These are phyloP conservation scores for Harpagoxenus sublaevis DNA, from an alignment of 2,888 invertebrate species.

Conservation along the genomic window DNA sequence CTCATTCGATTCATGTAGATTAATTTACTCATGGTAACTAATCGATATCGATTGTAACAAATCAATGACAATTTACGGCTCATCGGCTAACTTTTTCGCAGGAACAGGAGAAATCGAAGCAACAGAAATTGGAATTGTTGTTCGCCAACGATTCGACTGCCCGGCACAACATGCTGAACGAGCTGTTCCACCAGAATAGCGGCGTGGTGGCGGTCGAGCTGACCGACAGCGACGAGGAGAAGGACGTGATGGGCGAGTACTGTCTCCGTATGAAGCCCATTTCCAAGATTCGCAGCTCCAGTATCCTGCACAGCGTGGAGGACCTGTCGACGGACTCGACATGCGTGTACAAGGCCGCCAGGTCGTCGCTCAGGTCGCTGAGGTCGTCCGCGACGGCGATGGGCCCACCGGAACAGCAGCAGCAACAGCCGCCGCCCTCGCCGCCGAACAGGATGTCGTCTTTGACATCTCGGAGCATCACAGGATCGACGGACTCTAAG, in stretches of 20 bases:
- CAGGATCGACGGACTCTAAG: constrained; percentile 33
- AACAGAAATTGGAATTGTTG: constrained; percentile 84
- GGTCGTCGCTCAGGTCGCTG: constrained; percentile 84
- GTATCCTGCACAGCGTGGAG: constrained; percentile 91
- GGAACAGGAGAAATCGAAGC: constrained; percentile 79
- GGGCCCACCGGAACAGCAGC: constrained; percentile 72
- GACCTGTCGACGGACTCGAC: constrained; percentile 92
- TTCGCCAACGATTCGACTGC: constrained; percentile 83
- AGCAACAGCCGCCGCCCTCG: constrained; percentile 52
- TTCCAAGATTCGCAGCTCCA: constrained; percentile 90
- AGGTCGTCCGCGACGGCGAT: constrained; percentile 79
- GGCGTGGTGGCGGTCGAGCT: constrained; percentile 80
- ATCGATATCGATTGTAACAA: constrained; percentile 6
- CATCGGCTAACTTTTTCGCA: background rate
- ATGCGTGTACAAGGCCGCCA: constrained; percentile 90
- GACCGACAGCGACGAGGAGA: constrained; percentile 87
- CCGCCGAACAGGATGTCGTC: constrained; percentile 36
- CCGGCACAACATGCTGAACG: constrained; percentile 84
- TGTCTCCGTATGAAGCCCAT: constrained; percentile 87
- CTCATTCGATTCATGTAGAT: background rate
- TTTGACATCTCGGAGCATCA: background rate
- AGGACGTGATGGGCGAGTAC: constrained; percentile 88
- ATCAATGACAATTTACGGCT: constrained; percentile 30
- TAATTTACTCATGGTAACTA: background rate
- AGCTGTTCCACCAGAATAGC: constrained; percentile 84